Percentiles rank a stretch among this genome's conserved stretches.
phyloP scores from a whole-genome alignment of 2,888 invertebrate species.

The Volucella bombylans region DNA sequence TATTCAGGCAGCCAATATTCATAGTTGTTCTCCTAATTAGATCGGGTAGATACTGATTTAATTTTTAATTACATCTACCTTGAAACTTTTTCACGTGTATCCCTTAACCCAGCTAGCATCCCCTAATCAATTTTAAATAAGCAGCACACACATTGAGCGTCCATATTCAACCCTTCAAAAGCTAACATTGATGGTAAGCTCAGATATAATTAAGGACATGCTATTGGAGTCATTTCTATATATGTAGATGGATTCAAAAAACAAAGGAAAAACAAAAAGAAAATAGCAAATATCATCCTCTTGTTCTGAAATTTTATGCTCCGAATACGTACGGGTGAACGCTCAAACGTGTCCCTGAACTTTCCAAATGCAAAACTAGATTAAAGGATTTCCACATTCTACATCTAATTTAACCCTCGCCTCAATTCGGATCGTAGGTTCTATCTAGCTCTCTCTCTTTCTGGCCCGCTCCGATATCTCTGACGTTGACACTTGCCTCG shows the following conservation, averaged over 20 bases:
- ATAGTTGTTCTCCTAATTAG: too few relatives aligned
- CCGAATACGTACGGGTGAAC: conserved; percentile 67
- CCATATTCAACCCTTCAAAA: neutral
- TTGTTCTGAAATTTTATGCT: conserved; percentile 54
- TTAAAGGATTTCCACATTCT: conserved; percentile 61
- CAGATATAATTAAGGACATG: conserved; percentile 63
- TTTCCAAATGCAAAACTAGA: conserved; percentile 65
- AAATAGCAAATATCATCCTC: conserved; percentile 55
- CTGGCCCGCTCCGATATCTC: too few relatives aligned
- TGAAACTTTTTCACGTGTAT: too few relatives aligned
- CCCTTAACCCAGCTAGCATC: too few relatives aligned
- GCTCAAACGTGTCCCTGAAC: conserved; percentile 69
- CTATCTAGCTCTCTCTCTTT: conserved; percentile 26
- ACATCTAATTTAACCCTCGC: conserved; percentile 67
- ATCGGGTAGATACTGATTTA: too few relatives aligned
- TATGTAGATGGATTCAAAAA: conserved; percentile 20
- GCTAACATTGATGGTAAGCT: conserved; percentile 16
- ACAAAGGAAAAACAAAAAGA: conserved; percentile 2
- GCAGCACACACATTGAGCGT: too few relatives aligned
- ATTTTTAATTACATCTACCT: too few relatives aligned
- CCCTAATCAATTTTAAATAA: too few relatives aligned
- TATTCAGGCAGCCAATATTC: too few relatives aligned
- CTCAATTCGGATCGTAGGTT: conserved; percentile 61
- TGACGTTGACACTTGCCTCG: too few relatives aligned
- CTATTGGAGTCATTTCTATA: conserved; percentile 48